A percentile compares a stretch with the other conserved stretches of the same genome.
Evolutionary conservation across 2,797 vertebrate species (phyloP).

Genomic region (Spheniscus humboldti): DNA sequence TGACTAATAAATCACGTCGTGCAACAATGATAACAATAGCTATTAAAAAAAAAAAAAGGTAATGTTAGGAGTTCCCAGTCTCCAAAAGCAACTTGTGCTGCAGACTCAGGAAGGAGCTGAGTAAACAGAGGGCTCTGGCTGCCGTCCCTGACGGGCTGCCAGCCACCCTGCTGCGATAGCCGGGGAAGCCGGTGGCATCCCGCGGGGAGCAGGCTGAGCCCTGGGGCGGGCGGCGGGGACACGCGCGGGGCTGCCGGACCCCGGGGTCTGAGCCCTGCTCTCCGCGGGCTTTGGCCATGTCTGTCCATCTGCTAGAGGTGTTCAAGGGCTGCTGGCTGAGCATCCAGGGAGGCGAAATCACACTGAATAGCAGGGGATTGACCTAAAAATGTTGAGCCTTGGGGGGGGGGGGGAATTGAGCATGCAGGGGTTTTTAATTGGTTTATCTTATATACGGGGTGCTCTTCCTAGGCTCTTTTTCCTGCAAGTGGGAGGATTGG

Average conservation of each 20-base stretch:
- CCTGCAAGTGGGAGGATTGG: background rate
- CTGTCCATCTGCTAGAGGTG: no score
- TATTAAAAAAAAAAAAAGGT: background rate
- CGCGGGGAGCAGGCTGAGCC: background rate
- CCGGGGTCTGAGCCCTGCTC: background rate
- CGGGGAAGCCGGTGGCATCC: background rate
- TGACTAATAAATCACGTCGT: background rate
- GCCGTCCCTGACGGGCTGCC: background rate
- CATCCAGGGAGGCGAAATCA: background rate
- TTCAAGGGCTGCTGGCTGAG: background rate
- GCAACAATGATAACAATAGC: background rate
- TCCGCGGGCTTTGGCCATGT: background rate
- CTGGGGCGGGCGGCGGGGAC: no score
- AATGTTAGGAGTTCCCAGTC: background rate
- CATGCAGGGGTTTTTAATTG: no score
- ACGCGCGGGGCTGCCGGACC: accelerated
- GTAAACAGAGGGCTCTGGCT: background rate
- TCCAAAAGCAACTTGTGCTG: background rate
- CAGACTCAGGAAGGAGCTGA: background rate
- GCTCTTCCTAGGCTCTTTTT: background rate
- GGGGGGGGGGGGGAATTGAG: background rate
- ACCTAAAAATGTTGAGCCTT: background rate
- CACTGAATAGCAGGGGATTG: no score
- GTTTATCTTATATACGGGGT: accelerated
- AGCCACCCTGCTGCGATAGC: background rate